Conservation (phyloP, 1,140 invertebrate species). For the Drosophila tropicalis region DNA sequence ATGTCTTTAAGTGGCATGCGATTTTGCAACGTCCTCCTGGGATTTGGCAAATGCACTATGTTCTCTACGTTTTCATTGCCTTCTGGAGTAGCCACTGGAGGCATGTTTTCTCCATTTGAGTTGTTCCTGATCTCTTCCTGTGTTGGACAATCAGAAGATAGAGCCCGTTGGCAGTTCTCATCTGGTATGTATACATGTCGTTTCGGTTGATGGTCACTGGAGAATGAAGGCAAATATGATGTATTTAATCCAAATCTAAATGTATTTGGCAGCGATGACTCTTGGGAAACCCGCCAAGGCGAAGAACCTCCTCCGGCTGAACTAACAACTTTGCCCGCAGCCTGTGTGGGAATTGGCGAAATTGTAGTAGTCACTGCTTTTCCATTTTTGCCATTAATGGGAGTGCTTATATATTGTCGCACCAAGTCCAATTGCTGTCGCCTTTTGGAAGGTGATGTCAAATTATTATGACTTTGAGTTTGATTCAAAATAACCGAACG, state of each 20-base stretch:
- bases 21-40: conserved; percentile 51
- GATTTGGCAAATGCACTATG: conserved; percentile 67
- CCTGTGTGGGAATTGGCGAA: conserved; percentile 47
- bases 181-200: conserved; percentile 61
- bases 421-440: conserved; percentile 56
- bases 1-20: conserved; percentile 70
- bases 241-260: conserved; percentile 67
- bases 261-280: conserved; percentile 54
- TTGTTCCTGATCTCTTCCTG: conserved; percentile 40
- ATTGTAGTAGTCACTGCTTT: conserved; percentile 17
- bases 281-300: conserved; percentile 71
- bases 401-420: conserved; percentile 65
- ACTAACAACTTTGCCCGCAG: neutral
- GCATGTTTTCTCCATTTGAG: conserved; percentile 71
- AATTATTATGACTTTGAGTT: conserved; percentile 38
- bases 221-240: conserved; percentile 72
- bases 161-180: neutral
- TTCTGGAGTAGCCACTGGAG: conserved; percentile 24
- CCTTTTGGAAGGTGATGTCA: conserved; percentile 25
- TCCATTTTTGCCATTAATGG: conserved; percentile 38
- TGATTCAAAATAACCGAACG: conserved; percentile 63
- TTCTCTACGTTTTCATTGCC: conserved; percentile 43
- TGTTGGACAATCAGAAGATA: conserved; percentile 12
- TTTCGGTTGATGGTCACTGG: conserved; percentile 61
- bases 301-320: conserved; percentile 33